A percentile compares a stretch with the other conserved stretches of the same genome.
Conservation (phyloP, 2,797 vertebrate genomes). For the Danio aesculapii region DNA sequence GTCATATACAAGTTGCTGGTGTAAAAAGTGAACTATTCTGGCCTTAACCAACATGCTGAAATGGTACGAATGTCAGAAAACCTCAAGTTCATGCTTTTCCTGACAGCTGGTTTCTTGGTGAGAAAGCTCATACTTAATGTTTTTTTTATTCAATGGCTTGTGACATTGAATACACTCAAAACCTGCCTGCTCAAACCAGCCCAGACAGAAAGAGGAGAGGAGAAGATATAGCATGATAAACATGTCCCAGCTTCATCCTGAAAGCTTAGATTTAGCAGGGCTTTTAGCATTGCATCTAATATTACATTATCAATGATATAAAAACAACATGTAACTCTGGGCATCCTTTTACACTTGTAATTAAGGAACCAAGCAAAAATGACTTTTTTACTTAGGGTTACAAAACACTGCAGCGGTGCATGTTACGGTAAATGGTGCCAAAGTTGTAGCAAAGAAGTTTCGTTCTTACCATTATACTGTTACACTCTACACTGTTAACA, state of each 20-base stretch:
- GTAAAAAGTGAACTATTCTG: not conserved
- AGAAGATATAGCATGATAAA: not conserved
- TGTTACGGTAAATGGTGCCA: too few relatives aligned
- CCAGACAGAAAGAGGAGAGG: not conserved
- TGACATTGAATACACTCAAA: slow-evolving; percentile 1
- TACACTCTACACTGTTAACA: too few relatives aligned
- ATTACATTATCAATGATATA: too few relatives aligned
- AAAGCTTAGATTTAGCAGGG: not conserved
- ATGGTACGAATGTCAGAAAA: not conserved
- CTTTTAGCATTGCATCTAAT: too few relatives aligned
- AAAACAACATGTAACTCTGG: too few relatives aligned
- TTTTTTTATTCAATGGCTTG: slow-evolving; percentile 12
- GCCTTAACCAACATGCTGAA: slow-evolving; percentile 3
- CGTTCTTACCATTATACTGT: too few relatives aligned
- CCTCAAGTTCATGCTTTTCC: not conserved
- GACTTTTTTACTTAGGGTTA: too few relatives aligned
- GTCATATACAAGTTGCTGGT: not conserved
- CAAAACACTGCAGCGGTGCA: too few relatives aligned
- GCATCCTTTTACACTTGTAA: too few relatives aligned
- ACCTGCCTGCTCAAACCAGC: not conserved
- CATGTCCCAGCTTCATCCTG: not conserved
- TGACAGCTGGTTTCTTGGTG: not conserved
- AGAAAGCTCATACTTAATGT: not conserved
- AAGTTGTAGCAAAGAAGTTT: too few relatives aligned
- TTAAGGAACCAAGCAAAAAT: too few relatives aligned